A percentile compares a stretch with the other conserved stretches of the same genome.
phyloP scores from a whole-genome alignment of 1,140 invertebrate genomes.

The Xylocopa sonorina region DNA sequence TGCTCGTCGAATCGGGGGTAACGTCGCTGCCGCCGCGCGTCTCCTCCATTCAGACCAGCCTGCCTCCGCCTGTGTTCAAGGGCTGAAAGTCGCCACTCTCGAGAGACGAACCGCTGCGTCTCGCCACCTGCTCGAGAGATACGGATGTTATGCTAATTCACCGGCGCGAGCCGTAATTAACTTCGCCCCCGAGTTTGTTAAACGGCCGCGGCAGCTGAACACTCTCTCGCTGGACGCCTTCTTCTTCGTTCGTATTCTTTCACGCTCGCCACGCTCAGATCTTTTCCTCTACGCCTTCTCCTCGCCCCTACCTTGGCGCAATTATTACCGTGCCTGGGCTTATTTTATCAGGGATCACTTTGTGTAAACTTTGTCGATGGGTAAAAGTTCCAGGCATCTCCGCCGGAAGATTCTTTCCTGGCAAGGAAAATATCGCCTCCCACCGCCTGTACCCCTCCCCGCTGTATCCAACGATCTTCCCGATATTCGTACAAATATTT shows the following conservation, averaged over 20 bases:
- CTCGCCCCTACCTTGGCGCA: too few species aligned
- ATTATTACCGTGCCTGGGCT: not conserved
- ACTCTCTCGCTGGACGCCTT: too few species aligned
- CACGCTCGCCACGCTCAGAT: too few species aligned
- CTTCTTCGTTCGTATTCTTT: too few species aligned
- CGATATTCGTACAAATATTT: slow-evolving; percentile 47
- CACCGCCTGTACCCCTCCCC: not conserved
- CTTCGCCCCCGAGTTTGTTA: too few species aligned
- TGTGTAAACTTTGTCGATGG: not conserved
- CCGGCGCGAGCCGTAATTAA: too few species aligned
- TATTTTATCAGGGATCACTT: not conserved
- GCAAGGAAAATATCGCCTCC: slow-evolving; percentile 22
- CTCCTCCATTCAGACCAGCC: slow-evolving; percentile 3
- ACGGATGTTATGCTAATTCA: not conserved
- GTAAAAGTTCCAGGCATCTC: not conserved
- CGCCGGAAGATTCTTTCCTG: not conserved
- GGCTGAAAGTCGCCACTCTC: not conserved
- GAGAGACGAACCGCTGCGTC: not conserved
- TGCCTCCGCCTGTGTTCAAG: not conserved
- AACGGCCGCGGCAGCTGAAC: too few species aligned
- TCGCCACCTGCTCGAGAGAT: not conserved
- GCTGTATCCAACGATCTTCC: not conserved
- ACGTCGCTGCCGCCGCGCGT: not conserved
- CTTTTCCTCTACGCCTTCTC: too few species aligned
- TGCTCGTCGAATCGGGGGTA: slow-evolving; percentile 54